Percentiles rank a stretch among this genome's conserved stretches.
Conservation (phyloP, 2,113 vertebrate species). For the Oreamnos americanus region DNA sequence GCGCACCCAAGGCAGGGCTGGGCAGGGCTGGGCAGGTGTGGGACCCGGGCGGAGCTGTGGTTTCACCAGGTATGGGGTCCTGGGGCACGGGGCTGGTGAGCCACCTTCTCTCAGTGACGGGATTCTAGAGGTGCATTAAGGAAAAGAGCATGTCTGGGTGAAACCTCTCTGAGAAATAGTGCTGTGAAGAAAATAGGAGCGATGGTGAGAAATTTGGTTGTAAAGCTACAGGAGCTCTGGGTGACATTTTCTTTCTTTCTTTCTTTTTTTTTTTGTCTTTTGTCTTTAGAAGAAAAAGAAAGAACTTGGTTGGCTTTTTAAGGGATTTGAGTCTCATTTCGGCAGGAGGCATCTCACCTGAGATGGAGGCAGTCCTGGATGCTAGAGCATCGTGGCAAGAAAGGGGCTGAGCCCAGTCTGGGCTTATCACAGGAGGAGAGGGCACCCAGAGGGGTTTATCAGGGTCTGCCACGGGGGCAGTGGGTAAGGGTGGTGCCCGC, state of each 20-base stretch:
- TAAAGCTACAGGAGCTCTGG: not conserved
- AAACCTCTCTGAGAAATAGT: not conserved
- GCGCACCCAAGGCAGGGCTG: accelerated
- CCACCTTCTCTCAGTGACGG: not conserved
- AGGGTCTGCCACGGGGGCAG: not conserved
- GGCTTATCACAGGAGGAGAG: not conserved
- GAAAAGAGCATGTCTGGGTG: not conserved
- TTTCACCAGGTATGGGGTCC: not conserved
- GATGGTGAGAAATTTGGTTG: not conserved
- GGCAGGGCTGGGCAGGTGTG: not conserved
- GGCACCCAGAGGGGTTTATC: not conserved
- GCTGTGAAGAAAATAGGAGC: not conserved
- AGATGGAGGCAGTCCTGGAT: not conserved
- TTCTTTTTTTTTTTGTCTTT: not conserved
- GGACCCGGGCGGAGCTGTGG: not conserved
- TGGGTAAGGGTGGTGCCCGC: not conserved
- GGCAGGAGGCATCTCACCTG: not conserved
- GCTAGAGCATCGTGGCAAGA: accelerated
- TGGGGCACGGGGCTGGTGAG: not conserved
- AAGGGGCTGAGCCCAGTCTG: not conserved
- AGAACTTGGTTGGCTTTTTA: not conserved
- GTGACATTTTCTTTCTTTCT: no score
- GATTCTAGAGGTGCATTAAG: not conserved
- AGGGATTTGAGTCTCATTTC: not conserved
- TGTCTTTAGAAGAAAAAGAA: not conserved